Percentiles rank a stretch among this genome's conserved stretches.
These are phyloP conservation scores for Sphenodon punctatus DNA, from an alignment of 2,797 vertebrate species.

Conservation along the genomic window DNA sequence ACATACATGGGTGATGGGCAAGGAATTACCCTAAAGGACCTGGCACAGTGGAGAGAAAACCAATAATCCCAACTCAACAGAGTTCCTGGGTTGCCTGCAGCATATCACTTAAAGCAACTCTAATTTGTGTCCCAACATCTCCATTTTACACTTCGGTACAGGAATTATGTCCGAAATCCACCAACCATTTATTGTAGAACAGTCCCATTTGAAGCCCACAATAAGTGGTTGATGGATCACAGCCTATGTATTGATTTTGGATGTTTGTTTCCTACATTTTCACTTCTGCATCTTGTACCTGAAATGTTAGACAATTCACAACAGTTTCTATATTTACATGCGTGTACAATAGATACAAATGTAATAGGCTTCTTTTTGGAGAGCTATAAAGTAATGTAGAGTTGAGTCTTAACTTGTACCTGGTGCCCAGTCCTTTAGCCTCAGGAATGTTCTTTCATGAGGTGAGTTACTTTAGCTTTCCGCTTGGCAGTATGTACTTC, in stretches of 20 bases:
- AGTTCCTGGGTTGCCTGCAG: background rate
- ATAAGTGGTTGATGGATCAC: too few species aligned
- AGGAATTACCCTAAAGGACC: background rate
- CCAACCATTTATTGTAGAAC: too few species aligned
- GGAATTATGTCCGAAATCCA: too few species aligned
- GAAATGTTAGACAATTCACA: constrained; percentile 6
- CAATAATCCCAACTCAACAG: background rate
- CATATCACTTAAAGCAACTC: background rate
- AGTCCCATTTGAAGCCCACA: too few species aligned
- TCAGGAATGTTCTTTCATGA: background rate
- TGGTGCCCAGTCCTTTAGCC: background rate
- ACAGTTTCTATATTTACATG: background rate
- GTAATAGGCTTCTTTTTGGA: background rate
- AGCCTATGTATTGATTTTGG: too few species aligned
- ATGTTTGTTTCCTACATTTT: too few species aligned
- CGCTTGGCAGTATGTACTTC: background rate
- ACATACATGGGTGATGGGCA: background rate
- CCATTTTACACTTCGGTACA: background rate
- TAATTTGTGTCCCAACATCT: background rate
- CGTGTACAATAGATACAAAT: background rate
- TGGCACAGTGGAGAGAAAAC: too few species aligned
- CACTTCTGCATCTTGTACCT: fast-evolving
- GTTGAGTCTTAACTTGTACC: background rate
- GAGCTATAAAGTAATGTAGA: too few species aligned
- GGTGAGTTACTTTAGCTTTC: background rate